Base-by-base conservation (phyloP, 35 echinoderm and acorn worm species). In the Eucidaris tribuloides region DNA sequence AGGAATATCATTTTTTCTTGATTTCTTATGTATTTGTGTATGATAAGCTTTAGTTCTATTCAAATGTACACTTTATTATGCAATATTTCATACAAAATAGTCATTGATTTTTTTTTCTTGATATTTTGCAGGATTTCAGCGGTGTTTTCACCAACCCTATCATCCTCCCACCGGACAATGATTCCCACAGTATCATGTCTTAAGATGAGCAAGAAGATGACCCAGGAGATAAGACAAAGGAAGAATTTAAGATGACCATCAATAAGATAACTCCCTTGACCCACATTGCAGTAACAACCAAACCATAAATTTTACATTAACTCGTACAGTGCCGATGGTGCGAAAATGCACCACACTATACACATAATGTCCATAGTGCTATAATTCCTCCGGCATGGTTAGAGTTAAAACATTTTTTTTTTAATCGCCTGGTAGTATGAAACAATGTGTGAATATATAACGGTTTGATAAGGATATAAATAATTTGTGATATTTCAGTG, bases 161-260 rank as follows among this genome's bases (percentile, higher is more conserved):
- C 27, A 29, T 77, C 6, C 83, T 80, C 17, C 77, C 65, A 62
- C 32, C 77, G 7, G 89, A 92, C 52, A 92, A 68, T n/a, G 89
- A 92, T 32, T 40, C 74, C 58, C 89, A 92, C 9, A 92, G 89
- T 42, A 81, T 80, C 28, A 92, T 92, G 89, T 92, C 89, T 17
- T 92, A 43, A 65, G 34, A 33, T 19, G 6, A 18, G 11, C 15
- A 19, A 7, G 32, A 31, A 7, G 29, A 20, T 31, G 7, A 31
- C 7, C 15, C n/a, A n/a, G n/a, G n/a, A n/a, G n/a, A n/a, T n/a
- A n/a, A n/a, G n/a, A n/a, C n/a, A n/a, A n/a, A n/a, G n/a, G n/a
- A 55, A 13, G 13, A 13, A 55, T 14, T 13, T 14, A 55, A 14
- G 22, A 22, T 14, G 50, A 55, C 50, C 50, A 14, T 55, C 50